phyloP scores from a whole-genome alignment of 2,113 vertebrate genomes.

The Monopterus albus region DNA sequence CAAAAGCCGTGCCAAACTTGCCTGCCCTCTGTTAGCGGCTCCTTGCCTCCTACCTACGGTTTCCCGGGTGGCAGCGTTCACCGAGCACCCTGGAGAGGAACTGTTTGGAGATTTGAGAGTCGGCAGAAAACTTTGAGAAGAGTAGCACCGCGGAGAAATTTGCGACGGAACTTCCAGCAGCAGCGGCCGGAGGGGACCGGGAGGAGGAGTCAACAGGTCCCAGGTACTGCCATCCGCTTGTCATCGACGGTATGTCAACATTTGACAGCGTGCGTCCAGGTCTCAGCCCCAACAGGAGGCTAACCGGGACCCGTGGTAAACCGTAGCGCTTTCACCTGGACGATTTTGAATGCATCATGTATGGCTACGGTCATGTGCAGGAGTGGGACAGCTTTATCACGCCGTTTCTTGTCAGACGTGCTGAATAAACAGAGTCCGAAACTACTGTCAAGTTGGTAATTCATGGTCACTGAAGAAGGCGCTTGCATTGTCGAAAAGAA shows the following conservation, averaged over 20 bases:
- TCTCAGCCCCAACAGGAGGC: not conserved
- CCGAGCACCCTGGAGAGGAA: conserved; percentile 3
- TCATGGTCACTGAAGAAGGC: not conserved
- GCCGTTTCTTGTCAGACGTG: not conserved
- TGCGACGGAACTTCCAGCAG: conserved; percentile 69
- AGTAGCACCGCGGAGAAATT: conserved; percentile 45
- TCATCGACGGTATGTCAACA: conserved; percentile 70
- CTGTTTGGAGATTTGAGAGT: conserved; percentile 24
- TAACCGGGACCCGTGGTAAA: not conserved
- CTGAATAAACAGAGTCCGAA: not conserved
- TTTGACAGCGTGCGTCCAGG: conserved; percentile 52
- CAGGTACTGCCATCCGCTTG: conserved; percentile 78
- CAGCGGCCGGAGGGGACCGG: conserved; percentile 53
- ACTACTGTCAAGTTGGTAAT: conserved; percentile 27
- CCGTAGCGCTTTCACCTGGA: conserved; percentile 25
- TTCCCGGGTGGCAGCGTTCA: conserved; percentile 9
- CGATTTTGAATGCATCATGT: conserved; percentile 33
- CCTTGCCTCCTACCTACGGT: conserved; percentile 29
- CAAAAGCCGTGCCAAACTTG: conserved; percentile 70
- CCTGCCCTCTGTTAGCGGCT: conserved; percentile 53
- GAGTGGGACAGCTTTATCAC: conserved; percentile 13
- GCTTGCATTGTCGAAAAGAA: not conserved
- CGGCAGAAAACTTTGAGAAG: conserved; percentile 61
- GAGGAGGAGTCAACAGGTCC: conserved; percentile 87
- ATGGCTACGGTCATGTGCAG: not conserved